phyloP scores from a whole-genome alignment of 2,113 vertebrate genomes.

The Eonycteris spelaea region DNA sequence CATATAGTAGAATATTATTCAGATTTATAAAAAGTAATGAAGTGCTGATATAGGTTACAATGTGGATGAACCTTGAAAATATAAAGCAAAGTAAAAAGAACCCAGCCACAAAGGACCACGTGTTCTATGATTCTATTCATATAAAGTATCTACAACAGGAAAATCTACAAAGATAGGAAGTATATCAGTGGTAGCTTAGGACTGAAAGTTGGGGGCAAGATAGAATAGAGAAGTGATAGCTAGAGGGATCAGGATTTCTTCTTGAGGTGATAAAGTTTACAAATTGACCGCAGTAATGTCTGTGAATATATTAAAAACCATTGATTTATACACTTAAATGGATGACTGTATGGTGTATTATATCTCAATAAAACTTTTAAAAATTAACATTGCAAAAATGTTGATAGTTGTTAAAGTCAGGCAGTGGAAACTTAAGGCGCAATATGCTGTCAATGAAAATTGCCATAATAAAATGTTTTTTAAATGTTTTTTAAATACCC shows the following conservation, averaged over 20 bases:
- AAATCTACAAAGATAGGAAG: neutral
- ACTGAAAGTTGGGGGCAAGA: neutral
- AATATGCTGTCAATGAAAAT: neutral
- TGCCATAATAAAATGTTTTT: conserved; percentile 4
- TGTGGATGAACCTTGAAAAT: neutral
- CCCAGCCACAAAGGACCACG: neutral
- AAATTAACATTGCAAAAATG: neutral
- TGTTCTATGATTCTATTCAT: neutral
- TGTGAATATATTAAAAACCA: neutral
- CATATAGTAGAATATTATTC: neutral
- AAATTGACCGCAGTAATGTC: neutral
- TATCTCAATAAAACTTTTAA: neutral
- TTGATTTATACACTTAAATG: neutral
- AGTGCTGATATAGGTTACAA: neutral
- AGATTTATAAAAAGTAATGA: neutral
- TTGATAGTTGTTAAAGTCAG: neutral
- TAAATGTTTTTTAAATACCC: too few relatives aligned
- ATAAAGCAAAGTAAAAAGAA: neutral
- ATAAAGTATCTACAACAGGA: neutral
- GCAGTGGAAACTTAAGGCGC: neutral
- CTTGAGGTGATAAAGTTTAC: neutral
- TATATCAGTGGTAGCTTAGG: neutral
- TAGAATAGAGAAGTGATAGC: neutral
- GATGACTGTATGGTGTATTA: neutral
- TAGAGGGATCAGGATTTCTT: neutral